Evolutionary conservation across 2,797 vertebrate genomes (phyloP).

Genomic region (Sebastes paucispinis): DNA sequence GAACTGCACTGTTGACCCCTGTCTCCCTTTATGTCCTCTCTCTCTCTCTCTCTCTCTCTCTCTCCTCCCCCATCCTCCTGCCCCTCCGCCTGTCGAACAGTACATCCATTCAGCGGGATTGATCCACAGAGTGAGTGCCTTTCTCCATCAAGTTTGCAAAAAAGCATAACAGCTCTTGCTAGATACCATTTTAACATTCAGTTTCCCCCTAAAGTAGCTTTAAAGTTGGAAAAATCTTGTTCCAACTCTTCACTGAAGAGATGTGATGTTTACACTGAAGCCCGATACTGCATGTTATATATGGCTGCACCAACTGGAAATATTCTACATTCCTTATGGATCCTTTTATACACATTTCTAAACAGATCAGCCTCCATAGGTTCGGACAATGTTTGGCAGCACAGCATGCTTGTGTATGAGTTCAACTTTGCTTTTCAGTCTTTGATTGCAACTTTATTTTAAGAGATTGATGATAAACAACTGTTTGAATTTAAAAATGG

Average conservation of each 20-base stretch:
- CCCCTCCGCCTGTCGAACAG: slow-evolving; percentile 71
- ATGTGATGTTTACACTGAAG: neutral
- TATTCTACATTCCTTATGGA: too few species aligned
- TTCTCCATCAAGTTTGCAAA: slow-evolving; percentile 1
- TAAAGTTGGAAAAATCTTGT: neutral
- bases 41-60: neutral
- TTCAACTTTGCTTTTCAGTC: rapidly evolving
- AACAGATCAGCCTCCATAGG: too few species aligned
- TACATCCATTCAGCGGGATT: slow-evolving; percentile 99
- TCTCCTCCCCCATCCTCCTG: slow-evolving; percentile 11
- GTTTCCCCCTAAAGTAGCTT: neutral
- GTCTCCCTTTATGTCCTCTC: slow-evolving; percentile 52
- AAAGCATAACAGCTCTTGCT: neutral
- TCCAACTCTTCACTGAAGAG: neutral
- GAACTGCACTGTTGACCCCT: slow-evolving; percentile 62
- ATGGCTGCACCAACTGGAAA: neutral
- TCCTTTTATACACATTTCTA: too few species aligned
- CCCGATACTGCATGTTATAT: neutral
- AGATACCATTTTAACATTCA: neutral
- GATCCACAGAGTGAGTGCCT: slow-evolving; percentile 93
- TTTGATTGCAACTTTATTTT: too few species aligned
- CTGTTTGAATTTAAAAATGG: too few species aligned
- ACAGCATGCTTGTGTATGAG: too few species aligned
- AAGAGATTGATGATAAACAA: too few species aligned
- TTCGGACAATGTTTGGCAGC: too few species aligned